A percentile compares a stretch with the other conserved stretches of the same genome.
Conservation (phyloP, 2,797 vertebrate species). For the Lycodopsis pacificus region DNA sequence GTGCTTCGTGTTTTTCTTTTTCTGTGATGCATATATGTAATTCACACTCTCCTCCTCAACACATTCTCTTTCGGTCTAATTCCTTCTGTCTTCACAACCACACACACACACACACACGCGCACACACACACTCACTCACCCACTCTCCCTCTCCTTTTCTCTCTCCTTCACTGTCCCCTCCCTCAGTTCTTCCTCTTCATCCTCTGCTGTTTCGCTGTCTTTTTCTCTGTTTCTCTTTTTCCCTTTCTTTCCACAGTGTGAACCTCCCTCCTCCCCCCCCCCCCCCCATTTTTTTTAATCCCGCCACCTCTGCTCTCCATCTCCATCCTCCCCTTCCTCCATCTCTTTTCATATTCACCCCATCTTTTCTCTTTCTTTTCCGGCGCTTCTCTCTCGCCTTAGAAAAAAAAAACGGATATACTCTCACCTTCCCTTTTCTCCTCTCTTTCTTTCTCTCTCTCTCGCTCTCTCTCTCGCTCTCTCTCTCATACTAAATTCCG, state of each 20-base stretch:
- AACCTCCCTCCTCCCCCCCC: constrained; percentile 50
- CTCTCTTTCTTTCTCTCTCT: constrained; percentile 45
- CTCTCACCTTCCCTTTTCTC: constrained; percentile 66
- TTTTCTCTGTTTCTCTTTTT: constrained; percentile 72
- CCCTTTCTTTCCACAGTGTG: constrained; percentile 68
- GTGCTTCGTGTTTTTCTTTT: constrained; percentile 62
- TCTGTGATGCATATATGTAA: constrained; percentile 83
- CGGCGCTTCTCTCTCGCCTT: constrained; percentile 23
- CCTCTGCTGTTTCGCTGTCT: constrained; percentile 71
- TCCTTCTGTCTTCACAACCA: constrained; percentile 76
- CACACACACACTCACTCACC: constrained; percentile 43
- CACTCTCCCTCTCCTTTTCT: constrained; percentile 67
- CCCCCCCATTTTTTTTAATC: constrained; percentile 63
- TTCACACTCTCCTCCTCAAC: constrained; percentile 81
- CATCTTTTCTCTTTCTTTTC: constrained; percentile 58
- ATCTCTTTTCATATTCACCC: constrained; percentile 64
- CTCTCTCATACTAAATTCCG: constrained; percentile 68
- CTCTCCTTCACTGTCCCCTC: constrained; percentile 74
- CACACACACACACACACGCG: constrained; percentile 47
- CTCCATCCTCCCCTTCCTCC: constrained; percentile 63
- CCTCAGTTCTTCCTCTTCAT: constrained; percentile 77
- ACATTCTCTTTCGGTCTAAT: constrained; percentile 84
- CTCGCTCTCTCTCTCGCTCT: constrained; percentile 55
- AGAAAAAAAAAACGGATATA: constrained; percentile 20
- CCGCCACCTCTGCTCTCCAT: constrained; percentile 72